Conservation (phyloP, 2,888 invertebrate genomes). For the Gymnosoma rotundatum region DNA sequence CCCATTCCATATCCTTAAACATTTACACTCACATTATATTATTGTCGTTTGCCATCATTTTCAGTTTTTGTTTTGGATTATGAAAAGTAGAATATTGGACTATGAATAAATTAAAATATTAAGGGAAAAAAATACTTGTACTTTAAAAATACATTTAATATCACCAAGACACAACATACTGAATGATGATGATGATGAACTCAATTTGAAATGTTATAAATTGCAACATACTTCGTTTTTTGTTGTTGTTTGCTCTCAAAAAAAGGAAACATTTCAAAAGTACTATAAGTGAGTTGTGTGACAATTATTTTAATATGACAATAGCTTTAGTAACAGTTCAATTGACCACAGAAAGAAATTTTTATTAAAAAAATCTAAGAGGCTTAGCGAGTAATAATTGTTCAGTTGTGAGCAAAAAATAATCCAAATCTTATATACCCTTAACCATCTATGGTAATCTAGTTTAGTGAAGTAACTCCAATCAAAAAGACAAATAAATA, state of each 20-base stretch:
- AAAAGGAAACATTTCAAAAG: neutral
- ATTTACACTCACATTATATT: neutral
- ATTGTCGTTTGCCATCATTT: constrained; percentile 12
- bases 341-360: too few species aligned
- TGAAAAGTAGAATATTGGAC: constrained; percentile 63
- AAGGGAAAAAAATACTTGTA: neutral
- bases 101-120: constrained; percentile 66
- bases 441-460: too few species aligned
- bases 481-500: too few species aligned
- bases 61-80: constrained; percentile 28
- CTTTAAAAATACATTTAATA: constrained; percentile 35
- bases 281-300: neutral
- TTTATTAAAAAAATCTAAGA: too few species aligned
- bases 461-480: too few species aligned
- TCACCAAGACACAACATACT: constrained; percentile 35
- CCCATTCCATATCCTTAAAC: constrained; percentile 35
- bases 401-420: too few species aligned
- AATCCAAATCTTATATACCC: too few species aligned
- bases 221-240: constrained; percentile 3
- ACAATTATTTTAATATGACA: too few species aligned
- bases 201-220: constrained; percentile 53
- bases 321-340: too few species aligned
- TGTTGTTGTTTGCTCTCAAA: neutral
- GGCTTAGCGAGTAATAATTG: too few species aligned
- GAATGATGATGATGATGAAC: constrained; percentile 52